These are phyloP conservation scores for Mesodorylaimus sp. DNA, from an alignment of 2,888 invertebrate species.

Conservation along the genomic window DNA sequence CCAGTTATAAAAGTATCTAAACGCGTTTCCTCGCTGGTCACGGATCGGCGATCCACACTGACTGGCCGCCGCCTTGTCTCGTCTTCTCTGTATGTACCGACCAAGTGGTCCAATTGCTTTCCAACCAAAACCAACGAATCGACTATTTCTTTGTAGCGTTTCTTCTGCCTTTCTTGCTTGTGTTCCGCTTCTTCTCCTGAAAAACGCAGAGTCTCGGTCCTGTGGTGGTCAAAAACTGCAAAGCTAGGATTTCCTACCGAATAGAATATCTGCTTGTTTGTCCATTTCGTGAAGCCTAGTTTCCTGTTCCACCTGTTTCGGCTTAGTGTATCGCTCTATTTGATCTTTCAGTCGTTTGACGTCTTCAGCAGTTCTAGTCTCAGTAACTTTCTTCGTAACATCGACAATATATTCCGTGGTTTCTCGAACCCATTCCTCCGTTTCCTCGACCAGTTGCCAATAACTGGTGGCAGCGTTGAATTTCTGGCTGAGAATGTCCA, in stretches of 20 bases:
- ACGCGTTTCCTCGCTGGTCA: too few relatives aligned
- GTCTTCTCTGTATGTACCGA: neutral
- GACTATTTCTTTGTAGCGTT: conserved; percentile 10
- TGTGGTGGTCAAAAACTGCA: neutral
- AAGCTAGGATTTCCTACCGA: conserved; percentile 3
- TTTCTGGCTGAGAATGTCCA: conserved; percentile 44
- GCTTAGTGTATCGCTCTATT: conserved; percentile 1
- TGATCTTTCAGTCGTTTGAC: neutral
- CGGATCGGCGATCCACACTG: too few relatives aligned
- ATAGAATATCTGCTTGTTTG: neutral
- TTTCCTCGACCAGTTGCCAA: conserved; percentile 50
- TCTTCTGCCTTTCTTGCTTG: neutral
- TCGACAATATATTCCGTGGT: conserved; percentile 7
- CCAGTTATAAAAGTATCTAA: too few relatives aligned
- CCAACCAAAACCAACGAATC: conserved; percentile 5
- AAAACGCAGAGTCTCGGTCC: neutral
- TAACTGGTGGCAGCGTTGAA: conserved; percentile 52
- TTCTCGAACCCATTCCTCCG: conserved; percentile 6
- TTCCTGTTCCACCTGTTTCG: conserved; percentile 6
- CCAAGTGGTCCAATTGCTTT: neutral
- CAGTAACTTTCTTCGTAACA: neutral
- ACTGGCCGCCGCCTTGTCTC: neutral
- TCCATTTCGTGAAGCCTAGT: conserved; percentile 4
- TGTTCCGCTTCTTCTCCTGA: conserved; percentile 9
- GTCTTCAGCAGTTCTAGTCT: conserved; percentile 5